Conservation (phyloP, 2,113 vertebrate genomes). For the Malurus cyaneus region DNA sequence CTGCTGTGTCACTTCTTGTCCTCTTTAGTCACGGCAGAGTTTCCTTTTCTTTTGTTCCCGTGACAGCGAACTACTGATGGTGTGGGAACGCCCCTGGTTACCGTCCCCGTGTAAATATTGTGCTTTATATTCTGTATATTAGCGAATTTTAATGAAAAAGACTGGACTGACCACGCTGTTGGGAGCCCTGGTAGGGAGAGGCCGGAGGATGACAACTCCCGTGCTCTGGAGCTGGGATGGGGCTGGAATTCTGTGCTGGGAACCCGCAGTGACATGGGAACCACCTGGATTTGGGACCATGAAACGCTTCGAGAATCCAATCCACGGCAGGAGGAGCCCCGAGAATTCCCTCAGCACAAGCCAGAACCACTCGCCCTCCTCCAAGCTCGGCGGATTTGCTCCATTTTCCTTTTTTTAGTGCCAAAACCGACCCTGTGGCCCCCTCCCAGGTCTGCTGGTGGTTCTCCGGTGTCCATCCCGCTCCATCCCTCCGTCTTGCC, state of each 20-base stretch:
- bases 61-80: conserved; percentile 67
- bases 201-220: not conserved
- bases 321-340: not conserved
- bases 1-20: conserved; percentile 18
- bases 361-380: not conserved
- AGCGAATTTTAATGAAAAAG: conserved; percentile 71
- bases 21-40: not conserved
- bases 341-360: not conserved
- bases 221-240: not conserved
- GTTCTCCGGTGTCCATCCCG: fast-evolving
- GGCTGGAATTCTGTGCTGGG: not conserved
- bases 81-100: conserved; percentile 68
- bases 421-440: not conserved
- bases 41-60: conserved; percentile 42
- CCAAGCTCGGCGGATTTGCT: not conserved
- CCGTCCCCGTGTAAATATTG: conserved; percentile 76
- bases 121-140: conserved; percentile 83
- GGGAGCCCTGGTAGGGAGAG: not conserved
- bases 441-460: not conserved
- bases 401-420: not conserved
- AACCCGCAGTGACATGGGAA: not conserved
- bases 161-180: conserved; percentile 35
- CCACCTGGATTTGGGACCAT: not conserved
- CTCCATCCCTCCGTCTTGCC: not conserved
- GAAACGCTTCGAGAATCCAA: not conserved